Percentiles rank a stretch among this genome's conserved stretches.
phyloP scores from a whole-genome alignment of 1,140 invertebrate genomes.

The Trichonephila clavata region DNA sequence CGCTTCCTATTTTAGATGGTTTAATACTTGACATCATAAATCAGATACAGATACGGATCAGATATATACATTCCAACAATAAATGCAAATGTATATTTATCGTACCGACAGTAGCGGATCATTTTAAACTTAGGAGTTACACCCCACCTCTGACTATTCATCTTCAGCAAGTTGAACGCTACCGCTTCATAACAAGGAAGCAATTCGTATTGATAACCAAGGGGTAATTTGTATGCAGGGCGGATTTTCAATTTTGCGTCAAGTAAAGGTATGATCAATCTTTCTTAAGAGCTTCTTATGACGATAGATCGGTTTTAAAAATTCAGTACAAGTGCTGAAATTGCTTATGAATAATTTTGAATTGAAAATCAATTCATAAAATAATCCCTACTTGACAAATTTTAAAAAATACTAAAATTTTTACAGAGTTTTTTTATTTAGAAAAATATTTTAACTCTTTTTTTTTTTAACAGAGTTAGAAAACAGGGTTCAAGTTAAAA shows the following conservation, averaged over 20 bases:
- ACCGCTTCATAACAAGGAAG: conserved; percentile 28
- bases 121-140: background rate
- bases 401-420: too few relatives aligned
- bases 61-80: background rate
- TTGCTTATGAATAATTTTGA: too few relatives aligned
- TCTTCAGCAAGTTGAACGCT: background rate
- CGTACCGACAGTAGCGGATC: background rate
- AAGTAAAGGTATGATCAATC: background rate
- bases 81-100: background rate
- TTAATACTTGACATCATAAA: background rate
- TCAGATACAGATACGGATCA: background rate
- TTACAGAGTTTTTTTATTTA: too few relatives aligned
- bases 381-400: too few relatives aligned
- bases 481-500: too few relatives aligned
- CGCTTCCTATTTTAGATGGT: background rate
- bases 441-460: too few relatives aligned
- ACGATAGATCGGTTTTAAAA: background rate
- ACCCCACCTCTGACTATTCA: background rate
- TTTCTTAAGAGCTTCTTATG: background rate
- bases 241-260: background rate
- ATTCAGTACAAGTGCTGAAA: background rate
- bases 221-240: conserved; percentile 11
- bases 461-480: too few relatives aligned
- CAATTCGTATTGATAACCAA: background rate
- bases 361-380: too few relatives aligned